Evolutionary conservation across 1,140 invertebrate species (phyloP).

Genomic region (Polypedilum pembai): DNA sequence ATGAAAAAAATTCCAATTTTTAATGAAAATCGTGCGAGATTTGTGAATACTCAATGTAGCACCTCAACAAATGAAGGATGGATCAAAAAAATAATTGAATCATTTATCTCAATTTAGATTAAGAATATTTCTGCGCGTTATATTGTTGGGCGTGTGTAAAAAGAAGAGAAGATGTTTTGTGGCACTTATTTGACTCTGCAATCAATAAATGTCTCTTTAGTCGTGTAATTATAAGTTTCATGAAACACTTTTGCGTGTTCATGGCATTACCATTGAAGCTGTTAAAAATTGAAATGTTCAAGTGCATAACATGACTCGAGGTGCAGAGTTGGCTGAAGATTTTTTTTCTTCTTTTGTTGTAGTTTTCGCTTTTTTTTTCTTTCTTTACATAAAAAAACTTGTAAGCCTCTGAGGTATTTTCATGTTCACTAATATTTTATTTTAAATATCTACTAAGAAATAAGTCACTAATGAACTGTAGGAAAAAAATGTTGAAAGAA

Average conservation of each 20-base stretch:
- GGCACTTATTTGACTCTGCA: background rate
- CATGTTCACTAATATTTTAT: no score
- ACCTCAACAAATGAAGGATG: background rate
- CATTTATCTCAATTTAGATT: conserved; percentile 27
- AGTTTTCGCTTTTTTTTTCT: no score
- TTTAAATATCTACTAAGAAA: no score
- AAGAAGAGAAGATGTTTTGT: background rate
- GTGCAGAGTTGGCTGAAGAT: no score
- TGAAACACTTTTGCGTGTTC: background rate
- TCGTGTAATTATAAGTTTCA: background rate
- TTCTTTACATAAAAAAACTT: no score
- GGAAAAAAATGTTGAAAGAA: background rate
- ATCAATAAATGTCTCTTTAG: conserved; percentile 27
- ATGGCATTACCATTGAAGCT: no score
- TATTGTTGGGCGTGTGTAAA: background rate
- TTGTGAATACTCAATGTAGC: background rate
- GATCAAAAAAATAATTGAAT: conserved; percentile 20
- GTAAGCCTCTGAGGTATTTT: no score
- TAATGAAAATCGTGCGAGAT: background rate
- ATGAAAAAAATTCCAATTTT: background rate
- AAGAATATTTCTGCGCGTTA: background rate
- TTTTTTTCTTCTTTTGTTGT: no score
- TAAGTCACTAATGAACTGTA: no score
- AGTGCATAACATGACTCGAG: no score
- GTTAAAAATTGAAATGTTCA: no score